phyloP scores from a whole-genome alignment of 2,113 vertebrate species.

The Cyprinodon variegatus region DNA sequence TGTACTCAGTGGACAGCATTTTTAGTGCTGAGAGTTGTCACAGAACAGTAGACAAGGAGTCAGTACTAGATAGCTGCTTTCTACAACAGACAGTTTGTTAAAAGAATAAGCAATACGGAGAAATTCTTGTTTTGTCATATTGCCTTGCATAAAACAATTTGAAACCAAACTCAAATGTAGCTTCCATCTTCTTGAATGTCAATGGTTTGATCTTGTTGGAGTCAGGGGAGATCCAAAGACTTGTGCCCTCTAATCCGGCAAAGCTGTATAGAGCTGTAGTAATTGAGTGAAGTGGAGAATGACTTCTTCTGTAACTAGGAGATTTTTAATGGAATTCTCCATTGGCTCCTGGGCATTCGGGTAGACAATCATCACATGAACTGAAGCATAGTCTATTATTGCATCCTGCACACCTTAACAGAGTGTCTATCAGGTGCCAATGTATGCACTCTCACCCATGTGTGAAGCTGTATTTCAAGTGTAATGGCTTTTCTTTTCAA shows the following conservation, averaged over 20 bases:
- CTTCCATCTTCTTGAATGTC: not conserved
- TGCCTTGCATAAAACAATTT: too few relatives aligned
- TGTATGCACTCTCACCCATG: conserved; percentile 83
- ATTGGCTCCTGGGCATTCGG: conserved; percentile 86
- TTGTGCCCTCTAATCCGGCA: conserved; percentile 15
- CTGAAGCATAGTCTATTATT: conserved; percentile 94
- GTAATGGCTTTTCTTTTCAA: conserved; percentile 44
- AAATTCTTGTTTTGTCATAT: not conserved
- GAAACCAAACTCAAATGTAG: not conserved
- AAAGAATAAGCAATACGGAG: not conserved
- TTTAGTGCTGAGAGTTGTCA: not conserved
- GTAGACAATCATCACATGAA: conserved; percentile 93
- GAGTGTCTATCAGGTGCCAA: conserved; percentile 93
- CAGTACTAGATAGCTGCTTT: not conserved
- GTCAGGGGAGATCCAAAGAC: not conserved
- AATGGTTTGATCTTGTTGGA: not conserved
- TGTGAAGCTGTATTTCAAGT: conserved; percentile 79
- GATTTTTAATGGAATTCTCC: conserved; percentile 90
- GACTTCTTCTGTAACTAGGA: conserved; percentile 92
- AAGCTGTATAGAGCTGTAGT: conserved; percentile 67
- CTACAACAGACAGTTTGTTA: not conserved
- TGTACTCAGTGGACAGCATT: not conserved
- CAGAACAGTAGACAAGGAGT: not conserved
- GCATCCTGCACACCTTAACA: conserved; percentile 85
- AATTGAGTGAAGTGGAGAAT: conserved; percentile 78